These are phyloP conservation scores for Zaprionus davidi DNA, from an alignment of 1,140 invertebrate genomes.

Conservation along the genomic window DNA sequence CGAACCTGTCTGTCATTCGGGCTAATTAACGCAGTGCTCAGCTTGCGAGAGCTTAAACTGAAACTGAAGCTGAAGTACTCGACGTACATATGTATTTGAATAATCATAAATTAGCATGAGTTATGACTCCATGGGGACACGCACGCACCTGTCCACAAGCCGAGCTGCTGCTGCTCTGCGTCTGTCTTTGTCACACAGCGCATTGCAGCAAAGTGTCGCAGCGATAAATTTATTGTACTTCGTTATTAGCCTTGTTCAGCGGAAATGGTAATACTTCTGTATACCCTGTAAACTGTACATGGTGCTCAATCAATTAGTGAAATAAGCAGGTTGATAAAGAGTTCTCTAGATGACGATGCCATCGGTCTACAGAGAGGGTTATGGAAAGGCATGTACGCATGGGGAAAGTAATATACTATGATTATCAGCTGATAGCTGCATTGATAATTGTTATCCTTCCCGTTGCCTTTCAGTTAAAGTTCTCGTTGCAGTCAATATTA, in stretches of 20 bases:
- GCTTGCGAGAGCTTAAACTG: constrained; percentile 14
- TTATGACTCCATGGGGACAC: constrained; percentile 52
- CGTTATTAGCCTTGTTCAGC: constrained; percentile 24
- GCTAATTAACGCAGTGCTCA: constrained; percentile 58
- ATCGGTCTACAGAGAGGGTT: no score
- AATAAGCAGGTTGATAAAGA: no score
- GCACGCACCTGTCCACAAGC: constrained; percentile 24
- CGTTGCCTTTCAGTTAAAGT: no score
- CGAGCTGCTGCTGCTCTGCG: background rate
- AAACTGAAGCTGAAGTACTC: constrained; percentile 20
- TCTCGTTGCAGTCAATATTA: no score
- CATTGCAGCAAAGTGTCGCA: constrained; percentile 67
- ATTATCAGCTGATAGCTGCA: no score
- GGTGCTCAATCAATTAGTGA: no score
- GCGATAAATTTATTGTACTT: constrained; percentile 53
- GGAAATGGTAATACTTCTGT: background rate
- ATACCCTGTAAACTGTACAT: constrained; percentile 16
- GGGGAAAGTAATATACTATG: no score
- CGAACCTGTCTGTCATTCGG: constrained; percentile 49
- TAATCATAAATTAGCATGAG: constrained; percentile 77
- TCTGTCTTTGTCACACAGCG: constrained; percentile 7
- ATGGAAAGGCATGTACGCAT: no score
- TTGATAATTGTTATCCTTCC: no score
- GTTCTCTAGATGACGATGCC: no score
- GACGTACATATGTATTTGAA: constrained; percentile 49